Evolutionary conservation across 2,113 vertebrate species (phyloP), one percentile per base, ranked within the genome.

Genomic region (Pongo pygmaeus): DNA sequence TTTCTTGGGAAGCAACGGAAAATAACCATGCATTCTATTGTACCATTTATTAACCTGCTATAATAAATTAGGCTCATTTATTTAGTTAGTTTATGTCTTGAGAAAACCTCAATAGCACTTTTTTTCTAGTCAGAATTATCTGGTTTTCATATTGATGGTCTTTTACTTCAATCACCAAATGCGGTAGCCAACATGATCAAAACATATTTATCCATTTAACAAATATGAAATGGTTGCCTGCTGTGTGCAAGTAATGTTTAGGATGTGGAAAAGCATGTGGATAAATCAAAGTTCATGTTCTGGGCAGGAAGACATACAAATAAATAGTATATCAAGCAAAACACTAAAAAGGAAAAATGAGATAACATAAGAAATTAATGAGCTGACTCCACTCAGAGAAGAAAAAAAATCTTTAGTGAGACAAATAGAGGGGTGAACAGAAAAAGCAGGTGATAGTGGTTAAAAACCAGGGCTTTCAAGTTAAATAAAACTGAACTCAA

Each of bases 91-190:
- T 89, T 93, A 92, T 25, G 86, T 40, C 52, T 50, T 57, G 35
- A 94, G 55, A 32, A 95, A 95, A 77, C 46, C n/a, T 69, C 25
- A 55, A 5, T 18, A 55, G 55, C 6, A 8, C 10, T 92, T 92
- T 91, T 93, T 57, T 95, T 83, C 91, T 80, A 75, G 17, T 79
- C 78, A 94, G 14, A 93, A 77, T 88, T 81, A 94, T 70, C 25
- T 67, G 38, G 9, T 80, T 95, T 89, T 67, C 40, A 46, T 75
- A 92, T 69, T 88, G 72, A 75, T 72, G 20, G 55, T 90, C 43
- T 94, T 91, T 87, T 5, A 14, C n/a, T 94, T 96, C 14, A 3
- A 8, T 43, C 50, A 90, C 20, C 22, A 80, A 55, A 89, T 79
- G 10, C 3, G n/a, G n/a, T 80, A 89, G 78, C 52, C 14, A 46